Percentiles rank a stretch among this genome's conserved stretches.
Conservation (phyloP, 2,797 vertebrate genomes). For the Lacerta bilineata region DNA sequence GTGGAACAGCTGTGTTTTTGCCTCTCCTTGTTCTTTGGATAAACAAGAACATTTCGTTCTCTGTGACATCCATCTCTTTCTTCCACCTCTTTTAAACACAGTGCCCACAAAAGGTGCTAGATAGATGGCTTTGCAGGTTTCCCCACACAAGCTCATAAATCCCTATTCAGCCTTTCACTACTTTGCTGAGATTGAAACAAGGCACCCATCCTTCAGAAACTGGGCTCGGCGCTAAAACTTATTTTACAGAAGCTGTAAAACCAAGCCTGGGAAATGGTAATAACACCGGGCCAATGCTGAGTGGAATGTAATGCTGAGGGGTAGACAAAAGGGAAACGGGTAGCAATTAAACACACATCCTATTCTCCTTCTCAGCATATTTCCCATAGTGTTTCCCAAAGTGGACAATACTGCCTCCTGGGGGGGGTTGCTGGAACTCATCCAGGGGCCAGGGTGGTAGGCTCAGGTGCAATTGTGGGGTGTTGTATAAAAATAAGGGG, state of each 20-base stretch:
- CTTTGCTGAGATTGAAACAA: constrained; percentile 22
- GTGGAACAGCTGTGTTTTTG: background rate
- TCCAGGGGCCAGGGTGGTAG: too few relatives aligned
- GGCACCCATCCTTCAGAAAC: background rate
- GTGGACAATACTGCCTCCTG: too few relatives aligned
- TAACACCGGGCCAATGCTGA: constrained; percentile 19
- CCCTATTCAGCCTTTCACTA: constrained; percentile 29
- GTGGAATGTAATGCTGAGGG: background rate
- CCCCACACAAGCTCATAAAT: background rate
- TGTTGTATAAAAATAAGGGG: too few relatives aligned
- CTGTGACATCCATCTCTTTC: background rate
- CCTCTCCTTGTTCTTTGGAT: background rate
- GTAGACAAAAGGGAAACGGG: background rate
- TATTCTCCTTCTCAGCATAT: background rate
- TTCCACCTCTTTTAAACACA: background rate
- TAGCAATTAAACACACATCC: background rate
- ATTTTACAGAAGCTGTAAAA: background rate
- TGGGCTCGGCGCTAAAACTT: background rate
- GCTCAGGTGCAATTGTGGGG: too few relatives aligned
- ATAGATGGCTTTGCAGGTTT: background rate
- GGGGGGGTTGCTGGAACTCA: too few relatives aligned
- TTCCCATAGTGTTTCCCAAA: background rate
- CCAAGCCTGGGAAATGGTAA: background rate
- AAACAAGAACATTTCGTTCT: constrained; percentile 24
- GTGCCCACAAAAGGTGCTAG: background rate